Base-by-base conservation (phyloP, 2,797 vertebrate species). In the Clarias pachynema region DNA sequence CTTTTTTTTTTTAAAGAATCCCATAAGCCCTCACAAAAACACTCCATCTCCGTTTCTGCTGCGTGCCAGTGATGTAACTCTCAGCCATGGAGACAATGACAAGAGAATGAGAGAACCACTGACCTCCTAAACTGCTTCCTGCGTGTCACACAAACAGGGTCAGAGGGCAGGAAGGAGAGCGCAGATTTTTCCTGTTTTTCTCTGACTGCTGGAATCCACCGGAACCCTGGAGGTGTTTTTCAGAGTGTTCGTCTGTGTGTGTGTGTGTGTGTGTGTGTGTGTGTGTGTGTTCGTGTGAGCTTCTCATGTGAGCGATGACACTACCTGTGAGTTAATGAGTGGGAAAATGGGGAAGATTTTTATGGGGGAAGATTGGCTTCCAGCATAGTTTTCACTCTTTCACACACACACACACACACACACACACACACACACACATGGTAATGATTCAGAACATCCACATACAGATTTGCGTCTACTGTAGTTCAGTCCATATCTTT, bases 151-250 rank as follows among this genome's bases (percentile, higher is more conserved):
- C 87, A 90, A 90, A 90, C 89, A 90, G 88, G 88, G 88, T 89
- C 89, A 88, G 79, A 88, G 90, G 90, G 93, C 94, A 94, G 95
- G 95, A 96, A 94, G 91, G 92, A 95, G 95, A 90, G 93, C 91
- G 95, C 95, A 97, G 95, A 96, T 95, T 96, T 95, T 97, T 97
- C 96, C 97, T 97, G 96, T 98, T 97, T 95, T 97, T 96, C 95
- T 95, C 94, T 92, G 93, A 90, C 90, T 94, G 92, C 87, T 91
- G 90, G 89, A 92, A 91, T 90, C 91, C 93, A 92, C 91, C 91
- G 92, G 92, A 93, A 93, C 88, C 87, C 83, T 84, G 89, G 84
- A 83, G 88, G 87, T 89, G 90, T 90, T 89, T 90, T 87, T 87
- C 70, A 85, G 78, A 70, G 60, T 24, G 65, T 49, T 63, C n/a